Conservation (phyloP, 2,113 vertebrate species). For the Tichodroma muraria region DNA sequence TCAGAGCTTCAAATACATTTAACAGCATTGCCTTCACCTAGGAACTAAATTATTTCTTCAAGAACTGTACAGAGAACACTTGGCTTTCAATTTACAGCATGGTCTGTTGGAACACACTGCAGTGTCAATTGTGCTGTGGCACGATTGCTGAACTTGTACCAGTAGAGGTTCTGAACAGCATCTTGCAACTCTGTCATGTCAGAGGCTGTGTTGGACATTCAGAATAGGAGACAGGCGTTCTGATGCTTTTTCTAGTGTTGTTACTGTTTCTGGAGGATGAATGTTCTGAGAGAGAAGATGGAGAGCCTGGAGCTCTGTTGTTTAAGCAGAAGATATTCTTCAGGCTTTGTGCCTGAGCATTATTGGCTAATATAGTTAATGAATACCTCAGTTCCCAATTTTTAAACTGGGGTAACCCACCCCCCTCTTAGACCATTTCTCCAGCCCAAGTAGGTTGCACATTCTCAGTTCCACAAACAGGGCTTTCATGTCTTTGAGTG, state of each 20-base stretch:
- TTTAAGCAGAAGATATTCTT: not conserved
- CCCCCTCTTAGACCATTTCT: not conserved
- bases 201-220: not conserved
- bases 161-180: not conserved
- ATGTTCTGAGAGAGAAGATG: not conserved
- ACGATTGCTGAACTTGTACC: not conserved
- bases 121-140: not conserved
- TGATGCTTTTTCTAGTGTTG: not conserved
- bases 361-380: not conserved
- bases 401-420: not conserved
- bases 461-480: not conserved
- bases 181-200: not conserved
- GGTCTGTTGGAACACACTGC: not conserved
- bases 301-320: not conserved
- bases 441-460: not conserved
- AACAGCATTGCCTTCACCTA: constrained; percentile 14
- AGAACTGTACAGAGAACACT: constrained; percentile 4
- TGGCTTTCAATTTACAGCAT: not conserved
- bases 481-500: not conserved
- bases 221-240: not conserved
- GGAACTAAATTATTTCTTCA: constrained; percentile 38
- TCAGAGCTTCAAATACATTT: constrained; percentile 4
- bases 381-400: not conserved
- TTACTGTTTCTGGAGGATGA: not conserved
- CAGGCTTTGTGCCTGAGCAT: not conserved